phyloP scores from a whole-genome alignment of 2,888 invertebrate genomes.

The Clostera curtula region DNA sequence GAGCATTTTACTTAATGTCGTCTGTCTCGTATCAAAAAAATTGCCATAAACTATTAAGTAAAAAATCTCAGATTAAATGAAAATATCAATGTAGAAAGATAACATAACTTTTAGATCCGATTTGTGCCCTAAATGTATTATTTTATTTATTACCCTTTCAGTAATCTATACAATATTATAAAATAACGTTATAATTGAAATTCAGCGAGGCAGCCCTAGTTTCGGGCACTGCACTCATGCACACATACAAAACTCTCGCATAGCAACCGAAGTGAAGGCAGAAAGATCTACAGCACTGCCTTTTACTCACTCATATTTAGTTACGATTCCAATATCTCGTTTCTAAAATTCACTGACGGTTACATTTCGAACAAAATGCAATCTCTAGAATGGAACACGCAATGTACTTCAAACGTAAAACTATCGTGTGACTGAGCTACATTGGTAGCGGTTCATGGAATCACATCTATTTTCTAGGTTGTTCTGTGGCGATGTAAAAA shows the following conservation, averaged over 20 bases:
- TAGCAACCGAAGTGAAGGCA: slow-evolving; percentile 69
- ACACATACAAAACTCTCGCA: slow-evolving; percentile 42
- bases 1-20: too few species aligned
- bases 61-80: too few species aligned
- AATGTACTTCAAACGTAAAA: slow-evolving; percentile 20
- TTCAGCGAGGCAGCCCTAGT: slow-evolving; percentile 41
- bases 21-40: too few species aligned
- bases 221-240: slow-evolving; percentile 59
- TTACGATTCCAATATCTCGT: slow-evolving; percentile 9
- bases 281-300: slow-evolving; percentile 49
- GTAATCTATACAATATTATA: too few species aligned
- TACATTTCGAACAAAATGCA: background rate
- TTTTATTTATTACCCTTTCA: too few species aligned
- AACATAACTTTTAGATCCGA: too few species aligned
- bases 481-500: slow-evolving; percentile 56
- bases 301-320: slow-evolving; percentile 20
- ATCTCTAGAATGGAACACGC: slow-evolving; percentile 3
- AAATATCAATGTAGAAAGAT: too few species aligned
- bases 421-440: slow-evolving; percentile 4
- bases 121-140: too few species aligned
- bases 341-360: slow-evolving; percentile 23
- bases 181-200: too few species aligned
- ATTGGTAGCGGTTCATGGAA: slow-evolving; percentile 47
- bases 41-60: too few species aligned
- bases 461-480: slow-evolving; percentile 59